Base-by-base conservation (phyloP, 2,888 invertebrate species). In the Drosophila trichaetosa region DNA sequence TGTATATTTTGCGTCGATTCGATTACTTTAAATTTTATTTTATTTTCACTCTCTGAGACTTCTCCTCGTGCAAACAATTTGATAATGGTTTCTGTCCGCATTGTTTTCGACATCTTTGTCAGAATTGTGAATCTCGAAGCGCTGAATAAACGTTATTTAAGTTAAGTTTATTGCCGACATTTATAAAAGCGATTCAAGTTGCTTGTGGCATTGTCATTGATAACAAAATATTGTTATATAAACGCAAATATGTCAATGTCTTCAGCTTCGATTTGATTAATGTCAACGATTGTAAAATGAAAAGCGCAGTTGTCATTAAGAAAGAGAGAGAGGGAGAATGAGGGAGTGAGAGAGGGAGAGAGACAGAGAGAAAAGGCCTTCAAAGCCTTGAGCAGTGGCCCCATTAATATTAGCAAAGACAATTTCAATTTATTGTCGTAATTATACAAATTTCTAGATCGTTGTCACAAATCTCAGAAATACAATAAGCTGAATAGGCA, bases 151-250 rank as follows among this genome's bases (percentile, higher is more conserved):
- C 61, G 70, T 79, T 82, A 60, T 80, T 82, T 82, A 76, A 80
- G 66, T 73, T 74, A 69, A 82, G 80, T 84, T 83, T 80, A 83
- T 80, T 82, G 82, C 59, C 66, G 54, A 54, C 77, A 82, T 83
- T 82, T 82, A 69, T 70, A 54, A 79, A 80, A 82, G 54, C 59
- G 40, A 33, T 60, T 61, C 24, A 4, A 6, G 54, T 51, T 57
- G 69, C 16, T 16, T 24, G 8, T 16, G 24, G 53, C 52, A 54
- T 49, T 62, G 66, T 42, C 62, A 51, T 54, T 62, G 58, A 52
- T 62, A 67, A 48, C 52, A 62, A 75, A 61, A 68, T 62, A 56
- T 69, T 51, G 54, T 27, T 57, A 16, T 29, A 53, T 63, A n/a
- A 33, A 58, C 21, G 48, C 24, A 46, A 53, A 40, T 36, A 46